Evolutionary conservation across 2,888 invertebrate species (phyloP), one percentile per base, ranked within the genome.

Genomic region (Scaptomyza flava): DNA sequence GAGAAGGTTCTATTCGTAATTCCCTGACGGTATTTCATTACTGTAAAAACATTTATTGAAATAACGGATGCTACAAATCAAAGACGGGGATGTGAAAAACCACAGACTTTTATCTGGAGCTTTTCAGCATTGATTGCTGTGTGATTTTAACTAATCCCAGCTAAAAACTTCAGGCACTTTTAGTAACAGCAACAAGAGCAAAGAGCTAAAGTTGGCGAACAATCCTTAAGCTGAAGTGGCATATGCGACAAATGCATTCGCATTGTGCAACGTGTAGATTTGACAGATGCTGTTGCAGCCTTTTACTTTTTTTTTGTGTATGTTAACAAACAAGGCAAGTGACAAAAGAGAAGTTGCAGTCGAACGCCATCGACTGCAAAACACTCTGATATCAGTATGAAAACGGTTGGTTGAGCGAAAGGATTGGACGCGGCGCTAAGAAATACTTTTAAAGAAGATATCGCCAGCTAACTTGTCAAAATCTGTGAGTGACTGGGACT

Each of bases 171-270:
- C 8, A 34, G 17, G 1, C 61, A 23, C 36, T 46, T 41, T 9
- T 12, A 41, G 20, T 7, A 46, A 46, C 2, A 2, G 2, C n/a
- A 17, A 33, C 31, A 23, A 31, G 8, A 9, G 11, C 41, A 17
- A 38, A 41, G 9, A 41, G 41, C 41, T 9, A 17, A 66, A 53
- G 27, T 48, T 58, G 11, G 4, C 4, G 20, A 50, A 38, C 38
- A 65, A 51, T 45, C 34, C 48, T 23, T 53, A 53, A 60, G 67
- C 68, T 67, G 38, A 38, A 27, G 54, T 70, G 54, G 45, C 63
- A 42, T 31, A 33, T 36, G 56, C 30, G 50, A 38, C 56, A 71
- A 71, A 56, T 45, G 56, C 60, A 71, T 43, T 66, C 43, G 51
- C 50, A 53, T 46, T 46, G 53, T 53, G 41, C 50, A 30, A 7